phyloP scores from a whole-genome alignment of 2,797 vertebrate genomes.

The Echiichthys vipera region DNA sequence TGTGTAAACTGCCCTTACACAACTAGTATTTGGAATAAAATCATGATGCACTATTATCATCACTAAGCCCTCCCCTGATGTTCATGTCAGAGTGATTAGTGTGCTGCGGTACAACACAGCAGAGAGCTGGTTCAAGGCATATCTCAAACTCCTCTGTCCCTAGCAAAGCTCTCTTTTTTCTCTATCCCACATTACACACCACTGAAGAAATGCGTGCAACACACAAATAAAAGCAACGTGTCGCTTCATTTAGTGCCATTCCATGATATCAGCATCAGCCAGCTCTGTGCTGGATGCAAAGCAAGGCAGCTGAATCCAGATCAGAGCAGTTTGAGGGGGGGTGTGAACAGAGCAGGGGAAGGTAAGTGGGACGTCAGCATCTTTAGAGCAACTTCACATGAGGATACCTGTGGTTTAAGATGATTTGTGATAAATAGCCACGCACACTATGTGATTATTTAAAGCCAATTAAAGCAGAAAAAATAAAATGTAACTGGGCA shows the following conservation, averaged over 20 bases:
- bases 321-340: conserved; percentile 78
- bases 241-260: conserved; percentile 46
- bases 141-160: conserved; percentile 17
- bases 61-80: conserved; percentile 49
- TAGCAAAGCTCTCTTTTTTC: conserved; percentile 26
- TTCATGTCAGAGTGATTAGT: conserved; percentile 64
- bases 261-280: conserved; percentile 51
- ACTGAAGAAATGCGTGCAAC: background rate
- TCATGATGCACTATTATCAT: conserved; percentile 37
- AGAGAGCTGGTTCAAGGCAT: conserved; percentile 25
- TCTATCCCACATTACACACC: background rate
- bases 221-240: conserved; percentile 24
- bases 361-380: conserved; percentile 26
- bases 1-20: conserved; percentile 3
- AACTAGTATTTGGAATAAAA: background rate
- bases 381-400: conserved; percentile 16
- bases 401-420: conserved; percentile 20
- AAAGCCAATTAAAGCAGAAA: background rate
- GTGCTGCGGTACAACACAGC: conserved; percentile 68
- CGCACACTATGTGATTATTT: background rate
- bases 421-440: background rate
- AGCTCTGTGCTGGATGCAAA: conserved; percentile 64
- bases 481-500: background rate
- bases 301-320: conserved; percentile 82
- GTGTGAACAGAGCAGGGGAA: conserved; percentile 41